phyloP scores from a whole-genome alignment of 2,888 invertebrate genomes.

The Xylota sylvarum region DNA sequence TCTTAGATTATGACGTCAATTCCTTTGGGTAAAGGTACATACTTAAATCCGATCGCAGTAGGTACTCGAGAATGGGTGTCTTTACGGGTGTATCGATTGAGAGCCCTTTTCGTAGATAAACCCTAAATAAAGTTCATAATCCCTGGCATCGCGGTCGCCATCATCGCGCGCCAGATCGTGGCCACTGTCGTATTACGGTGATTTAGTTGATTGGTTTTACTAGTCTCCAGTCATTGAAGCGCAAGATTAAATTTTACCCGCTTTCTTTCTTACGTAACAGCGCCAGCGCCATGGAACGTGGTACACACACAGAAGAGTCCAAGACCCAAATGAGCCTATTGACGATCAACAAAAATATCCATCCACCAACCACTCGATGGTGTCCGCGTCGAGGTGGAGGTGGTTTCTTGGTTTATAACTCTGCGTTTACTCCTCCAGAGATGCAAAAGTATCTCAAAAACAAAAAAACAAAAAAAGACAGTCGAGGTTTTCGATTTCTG shows the following conservation, averaged over 20 bases:
- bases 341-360: slow-evolving; percentile 35
- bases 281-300: slow-evolving; percentile 63
- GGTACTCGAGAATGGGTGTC: not conserved
- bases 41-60: too few relatives aligned
- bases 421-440: slow-evolving; percentile 15
- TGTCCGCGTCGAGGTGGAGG: slow-evolving; percentile 47
- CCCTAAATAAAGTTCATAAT: slow-evolving; percentile 55
- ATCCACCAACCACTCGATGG: slow-evolving; percentile 38
- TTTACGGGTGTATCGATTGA: not conserved
- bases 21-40: not conserved
- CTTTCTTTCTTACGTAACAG: slow-evolving; percentile 74
- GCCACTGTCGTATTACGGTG: slow-evolving; percentile 66
- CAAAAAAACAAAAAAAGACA: not conserved
- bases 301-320: slow-evolving; percentile 48
- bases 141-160: slow-evolving; percentile 16
- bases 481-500: slow-evolving; percentile 69
- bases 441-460: slow-evolving; percentile 45
- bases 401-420: slow-evolving; percentile 46
- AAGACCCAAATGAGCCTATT: slow-evolving; percentile 58
- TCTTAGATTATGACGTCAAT: slow-evolving; percentile 16
- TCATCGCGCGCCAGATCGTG: slow-evolving; percentile 1
- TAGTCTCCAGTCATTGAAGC: slow-evolving; percentile 76
- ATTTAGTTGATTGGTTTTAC: slow-evolving; percentile 77
- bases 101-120: not conserved
- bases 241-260: slow-evolving; percentile 74